These are phyloP conservation scores for Leucophenga maculata DNA, from an alignment of 2,888 invertebrate species.

Conservation along the genomic window DNA sequence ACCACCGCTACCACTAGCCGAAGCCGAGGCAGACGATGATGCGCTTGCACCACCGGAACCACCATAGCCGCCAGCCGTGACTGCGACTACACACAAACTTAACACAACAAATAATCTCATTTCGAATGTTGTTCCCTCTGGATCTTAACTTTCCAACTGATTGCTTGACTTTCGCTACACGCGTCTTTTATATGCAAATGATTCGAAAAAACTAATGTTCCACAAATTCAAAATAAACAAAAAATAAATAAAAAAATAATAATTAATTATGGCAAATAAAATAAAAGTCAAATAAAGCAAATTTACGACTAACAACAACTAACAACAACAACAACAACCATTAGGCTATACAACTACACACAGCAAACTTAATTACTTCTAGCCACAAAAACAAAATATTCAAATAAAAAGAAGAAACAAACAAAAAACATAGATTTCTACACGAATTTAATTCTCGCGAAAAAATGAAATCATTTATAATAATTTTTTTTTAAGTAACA, in stretches of 20 bases:
- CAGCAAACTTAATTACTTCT: constrained; percentile 4
- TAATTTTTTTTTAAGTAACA: too few relatives aligned
- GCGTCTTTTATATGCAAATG: constrained; percentile 22
- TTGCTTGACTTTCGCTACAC: constrained; percentile 2
- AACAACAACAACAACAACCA: neutral
- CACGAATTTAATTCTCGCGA: too few relatives aligned
- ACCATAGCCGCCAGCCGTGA: constrained; percentile 42
- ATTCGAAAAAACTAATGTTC: neutral
- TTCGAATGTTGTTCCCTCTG: neutral
- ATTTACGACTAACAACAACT: neutral
- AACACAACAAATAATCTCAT: constrained; percentile 57
- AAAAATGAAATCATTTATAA: too few relatives aligned
- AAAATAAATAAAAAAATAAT: neutral
- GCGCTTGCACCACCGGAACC: constrained; percentile 29
- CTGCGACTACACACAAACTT: constrained; percentile 45
- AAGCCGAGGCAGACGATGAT: constrained; percentile 28
- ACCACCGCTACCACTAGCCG: constrained; percentile 18
- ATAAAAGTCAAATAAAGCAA: neutral
- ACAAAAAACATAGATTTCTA: too few relatives aligned
- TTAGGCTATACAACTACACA: neutral
- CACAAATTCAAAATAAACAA: neutral
- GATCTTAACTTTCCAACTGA: constrained; percentile 8
- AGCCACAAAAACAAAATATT: too few relatives aligned
- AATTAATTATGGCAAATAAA: constrained; percentile 14
- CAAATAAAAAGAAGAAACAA: too few relatives aligned